These are phyloP conservation scores for Ciconia nigra DNA, from an alignment of 2,797 vertebrate genomes.

Conservation along the genomic window DNA sequence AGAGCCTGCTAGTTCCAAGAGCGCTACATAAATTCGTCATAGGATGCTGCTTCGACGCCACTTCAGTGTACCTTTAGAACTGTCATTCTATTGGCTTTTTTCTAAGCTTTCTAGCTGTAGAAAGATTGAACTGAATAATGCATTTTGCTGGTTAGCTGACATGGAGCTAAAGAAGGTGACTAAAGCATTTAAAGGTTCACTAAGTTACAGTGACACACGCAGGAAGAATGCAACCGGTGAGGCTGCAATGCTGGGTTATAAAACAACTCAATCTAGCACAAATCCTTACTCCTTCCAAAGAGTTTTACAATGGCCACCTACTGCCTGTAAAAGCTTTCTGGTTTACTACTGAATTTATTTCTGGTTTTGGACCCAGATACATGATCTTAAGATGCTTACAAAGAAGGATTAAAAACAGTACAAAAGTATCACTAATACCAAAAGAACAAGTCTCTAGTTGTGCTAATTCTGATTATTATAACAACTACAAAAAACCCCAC, in stretches of 20 bases:
- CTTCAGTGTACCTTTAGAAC: neutral
- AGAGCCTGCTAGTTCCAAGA: neutral
- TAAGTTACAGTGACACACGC: neutral
- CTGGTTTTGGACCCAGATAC: neutral
- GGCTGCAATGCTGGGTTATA: neutral
- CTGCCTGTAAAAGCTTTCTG: neutral
- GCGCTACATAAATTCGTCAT: neutral
- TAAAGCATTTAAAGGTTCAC: neutral
- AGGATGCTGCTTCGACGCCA: slow-evolving; percentile 27
- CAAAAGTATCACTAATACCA: neutral
- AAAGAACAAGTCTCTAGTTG: neutral
- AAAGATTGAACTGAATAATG: neutral
- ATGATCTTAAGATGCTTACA: neutral
- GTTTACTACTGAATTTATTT: neutral
- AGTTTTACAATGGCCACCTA: neutral
- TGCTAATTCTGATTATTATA: neutral
- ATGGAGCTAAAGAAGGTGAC: neutral
- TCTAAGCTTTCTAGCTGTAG: neutral
- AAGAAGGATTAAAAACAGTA: neutral
- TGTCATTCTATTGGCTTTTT: neutral
- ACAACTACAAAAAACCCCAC: neutral
- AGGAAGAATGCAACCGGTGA: neutral
- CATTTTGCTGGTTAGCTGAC: neutral
- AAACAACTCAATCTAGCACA: neutral
- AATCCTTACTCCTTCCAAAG: neutral